Percentiles rank a stretch among this genome's conserved stretches.
Evolutionary conservation across 1,140 invertebrate genomes (phyloP).

Genomic region (Calycopis cecrops): DNA sequence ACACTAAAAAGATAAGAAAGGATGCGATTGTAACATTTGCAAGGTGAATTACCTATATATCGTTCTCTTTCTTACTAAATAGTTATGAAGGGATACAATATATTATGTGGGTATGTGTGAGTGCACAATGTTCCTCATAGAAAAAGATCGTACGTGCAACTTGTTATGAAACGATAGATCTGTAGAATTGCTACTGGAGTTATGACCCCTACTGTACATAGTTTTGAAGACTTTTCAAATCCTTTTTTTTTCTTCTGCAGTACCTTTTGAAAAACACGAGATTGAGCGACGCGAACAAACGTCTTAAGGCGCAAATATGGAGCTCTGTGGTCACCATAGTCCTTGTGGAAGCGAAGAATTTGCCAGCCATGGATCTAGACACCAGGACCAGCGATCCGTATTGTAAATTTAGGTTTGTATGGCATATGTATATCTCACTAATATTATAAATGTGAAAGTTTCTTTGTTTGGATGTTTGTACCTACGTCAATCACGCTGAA

Average conservation of each 20-base stretch:
- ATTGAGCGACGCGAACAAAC: slow-evolving; percentile 85
- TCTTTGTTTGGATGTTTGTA: not conserved
- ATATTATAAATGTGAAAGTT: not conserved
- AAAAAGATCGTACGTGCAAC: no score
- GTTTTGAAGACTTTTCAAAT: not conserved
- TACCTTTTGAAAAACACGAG: slow-evolving; percentile 87
- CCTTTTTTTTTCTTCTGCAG: slow-evolving; percentile 73
- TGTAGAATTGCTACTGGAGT: no score
- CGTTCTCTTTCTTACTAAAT: no score
- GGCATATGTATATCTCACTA: not conserved
- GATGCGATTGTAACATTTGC: no score
- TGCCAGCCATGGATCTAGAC: slow-evolving; percentile 92
- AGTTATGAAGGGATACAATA: no score
- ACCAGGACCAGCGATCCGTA: slow-evolving; percentile 93
- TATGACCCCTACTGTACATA: no score
- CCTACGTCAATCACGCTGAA: not conserved
- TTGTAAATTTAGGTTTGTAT: slow-evolving; percentile 93
- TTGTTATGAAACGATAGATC: no score
- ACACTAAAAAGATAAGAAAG: no score
- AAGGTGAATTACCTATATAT: no score
- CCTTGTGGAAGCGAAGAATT: slow-evolving; percentile 94
- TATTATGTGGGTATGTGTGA: no score
- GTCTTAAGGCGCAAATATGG: slow-evolving; percentile 94
- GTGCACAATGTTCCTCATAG: no score
- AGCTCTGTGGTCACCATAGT: slow-evolving; percentile 97